Percentiles rank a stretch among this genome's conserved stretches.
Conservation (phyloP, 2,888 invertebrate species). For the Amphipoea oculea region DNA sequence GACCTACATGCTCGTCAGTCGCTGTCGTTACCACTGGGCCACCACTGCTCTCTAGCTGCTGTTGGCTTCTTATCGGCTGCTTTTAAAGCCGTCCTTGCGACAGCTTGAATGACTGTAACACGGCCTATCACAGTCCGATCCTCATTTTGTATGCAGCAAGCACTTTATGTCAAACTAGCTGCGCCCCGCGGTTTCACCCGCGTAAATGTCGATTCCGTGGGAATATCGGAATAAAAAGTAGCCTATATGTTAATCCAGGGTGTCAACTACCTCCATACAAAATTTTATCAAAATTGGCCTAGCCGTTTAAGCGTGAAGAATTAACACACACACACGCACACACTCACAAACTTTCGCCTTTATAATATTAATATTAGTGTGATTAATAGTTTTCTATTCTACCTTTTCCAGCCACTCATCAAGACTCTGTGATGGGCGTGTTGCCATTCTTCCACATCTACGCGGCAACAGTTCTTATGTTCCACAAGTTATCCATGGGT, state of each 20-base stretch:
- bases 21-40: not conserved
- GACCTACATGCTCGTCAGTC: not conserved
- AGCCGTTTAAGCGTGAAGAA: too few relatives aligned
- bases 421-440: slow-evolving; percentile 92
- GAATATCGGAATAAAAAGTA: too few relatives aligned
- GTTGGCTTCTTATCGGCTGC: not conserved
- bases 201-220: too few relatives aligned
- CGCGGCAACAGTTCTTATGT: slow-evolving; percentile 92
- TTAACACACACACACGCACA: too few relatives aligned
- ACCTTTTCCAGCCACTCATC: slow-evolving; percentile 84
- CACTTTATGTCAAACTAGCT: not conserved
- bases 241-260: too few relatives aligned
- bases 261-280: too few relatives aligned
- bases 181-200: too few relatives aligned
- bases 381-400: slow-evolving; percentile 15
- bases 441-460: slow-evolving; percentile 96
- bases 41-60: not conserved
- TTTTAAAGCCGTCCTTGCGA: not conserved
- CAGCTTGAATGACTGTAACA: not conserved
- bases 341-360: too few relatives aligned
- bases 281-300: too few relatives aligned
- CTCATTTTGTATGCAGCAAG: not conserved
- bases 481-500: slow-evolving; percentile 91
- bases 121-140: not conserved
- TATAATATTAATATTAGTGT: too few relatives aligned